These are phyloP conservation scores for Archaeoteleia sp. DNA, from an alignment of 2,888 invertebrate genomes.

Conservation along the genomic window DNA sequence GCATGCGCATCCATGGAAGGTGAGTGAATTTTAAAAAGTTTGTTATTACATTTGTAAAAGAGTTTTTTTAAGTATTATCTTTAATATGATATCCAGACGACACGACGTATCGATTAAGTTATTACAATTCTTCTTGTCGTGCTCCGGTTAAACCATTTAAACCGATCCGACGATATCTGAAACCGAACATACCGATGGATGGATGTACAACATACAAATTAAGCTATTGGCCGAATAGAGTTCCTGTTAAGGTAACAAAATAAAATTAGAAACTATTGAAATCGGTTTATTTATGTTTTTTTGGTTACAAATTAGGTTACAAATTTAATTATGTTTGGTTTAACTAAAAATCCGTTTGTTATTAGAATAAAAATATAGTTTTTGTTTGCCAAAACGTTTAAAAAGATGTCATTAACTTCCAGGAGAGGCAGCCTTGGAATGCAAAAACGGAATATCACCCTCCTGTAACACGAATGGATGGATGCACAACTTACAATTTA, in stretches of 20 bases:
- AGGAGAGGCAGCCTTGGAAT: slow-evolving; percentile 63
- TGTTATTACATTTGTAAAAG: no score
- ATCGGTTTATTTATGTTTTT: neutral
- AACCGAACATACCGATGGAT: slow-evolving; percentile 73
- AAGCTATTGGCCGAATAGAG: slow-evolving; percentile 68
- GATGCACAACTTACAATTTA: slow-evolving; percentile 67
- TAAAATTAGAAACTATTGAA: neutral
- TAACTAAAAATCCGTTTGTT: no score
- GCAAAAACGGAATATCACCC: slow-evolving; percentile 57
- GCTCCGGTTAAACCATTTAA: slow-evolving; percentile 75
- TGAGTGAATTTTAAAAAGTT: slow-evolving; percentile 52
- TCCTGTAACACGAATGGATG: slow-evolving; percentile 63
- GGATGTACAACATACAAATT: slow-evolving; percentile 68
- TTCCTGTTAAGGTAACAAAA: slow-evolving; percentile 55
- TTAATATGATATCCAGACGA: slow-evolving; percentile 75
- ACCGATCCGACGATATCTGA: slow-evolving; percentile 76
- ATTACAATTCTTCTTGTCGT: slow-evolving; percentile 77
- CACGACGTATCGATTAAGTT: slow-evolving; percentile 81
- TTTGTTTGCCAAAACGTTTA: slow-evolving; percentile 8
- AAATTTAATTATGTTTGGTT: no score
- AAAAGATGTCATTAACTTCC: neutral
- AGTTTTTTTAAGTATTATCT: no score
- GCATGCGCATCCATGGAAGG: slow-evolving; percentile 63
- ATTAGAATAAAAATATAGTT: slow-evolving; percentile 3
- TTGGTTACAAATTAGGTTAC: neutral